A percentile compares a stretch with the other conserved stretches of the same genome.
phyloP scores from a whole-genome alignment of 2,113 vertebrate species.

The Cavia aperea region DNA sequence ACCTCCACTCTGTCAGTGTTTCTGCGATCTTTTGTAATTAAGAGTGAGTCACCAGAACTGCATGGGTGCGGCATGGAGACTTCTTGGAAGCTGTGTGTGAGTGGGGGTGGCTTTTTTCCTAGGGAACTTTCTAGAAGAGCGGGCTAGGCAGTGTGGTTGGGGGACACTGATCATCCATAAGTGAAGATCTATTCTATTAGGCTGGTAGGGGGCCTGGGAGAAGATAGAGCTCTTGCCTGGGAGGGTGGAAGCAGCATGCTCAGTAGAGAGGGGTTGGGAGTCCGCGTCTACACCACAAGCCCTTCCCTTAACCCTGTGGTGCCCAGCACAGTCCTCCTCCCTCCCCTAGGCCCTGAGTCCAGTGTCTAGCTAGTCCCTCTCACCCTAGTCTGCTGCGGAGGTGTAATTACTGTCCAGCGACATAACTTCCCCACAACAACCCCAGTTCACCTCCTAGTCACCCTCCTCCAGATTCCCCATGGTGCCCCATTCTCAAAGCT shows the following conservation, averaged over 20 bases:
- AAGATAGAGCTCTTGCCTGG: accelerated
- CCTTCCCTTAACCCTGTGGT: neutral
- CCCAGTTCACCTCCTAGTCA: neutral
- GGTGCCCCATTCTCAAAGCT: neutral
- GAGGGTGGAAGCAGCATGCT: neutral
- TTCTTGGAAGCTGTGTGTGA: neutral
- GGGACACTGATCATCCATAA: neutral
- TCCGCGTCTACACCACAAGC: accelerated
- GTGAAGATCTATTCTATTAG: neutral
- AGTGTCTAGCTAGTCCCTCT: neutral
- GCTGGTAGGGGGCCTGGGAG: neutral
- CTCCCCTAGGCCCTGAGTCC: neutral
- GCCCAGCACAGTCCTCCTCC: neutral
- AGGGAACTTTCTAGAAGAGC: neutral
- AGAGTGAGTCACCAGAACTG: neutral
- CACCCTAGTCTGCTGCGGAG: neutral
- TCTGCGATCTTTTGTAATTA: neutral
- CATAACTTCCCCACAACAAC: neutral
- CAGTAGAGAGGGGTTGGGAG: neutral
- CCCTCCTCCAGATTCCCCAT: neutral
- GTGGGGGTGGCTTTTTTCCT: neutral
- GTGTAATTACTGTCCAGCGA: neutral
- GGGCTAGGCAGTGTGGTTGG: neutral
- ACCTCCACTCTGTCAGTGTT: neutral
- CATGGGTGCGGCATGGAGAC: neutral